phyloP scores from a whole-genome alignment of 1,140 invertebrate genomes.

The Drosophila nikananu region DNA sequence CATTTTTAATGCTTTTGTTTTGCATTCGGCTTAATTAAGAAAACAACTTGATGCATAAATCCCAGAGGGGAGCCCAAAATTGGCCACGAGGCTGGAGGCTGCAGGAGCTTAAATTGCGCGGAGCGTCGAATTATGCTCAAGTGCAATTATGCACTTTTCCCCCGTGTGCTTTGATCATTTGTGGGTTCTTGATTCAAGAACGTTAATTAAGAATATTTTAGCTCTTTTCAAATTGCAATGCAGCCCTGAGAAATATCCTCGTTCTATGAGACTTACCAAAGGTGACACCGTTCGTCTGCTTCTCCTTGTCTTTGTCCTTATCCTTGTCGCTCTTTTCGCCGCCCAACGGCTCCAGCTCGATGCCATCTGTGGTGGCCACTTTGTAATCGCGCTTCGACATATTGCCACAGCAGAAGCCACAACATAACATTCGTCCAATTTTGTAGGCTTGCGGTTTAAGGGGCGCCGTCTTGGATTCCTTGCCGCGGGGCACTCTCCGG shows the following conservation, averaged over 20 bases:
- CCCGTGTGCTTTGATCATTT: conserved; percentile 51
- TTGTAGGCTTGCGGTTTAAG: conserved; percentile 74
- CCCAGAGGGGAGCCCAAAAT: conserved; percentile 32
- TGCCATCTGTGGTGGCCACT: conserved; percentile 85
- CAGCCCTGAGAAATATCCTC: background rate
- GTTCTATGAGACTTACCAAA: conserved; percentile 70
- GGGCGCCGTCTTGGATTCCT: conserved; percentile 66
- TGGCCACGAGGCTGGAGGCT: conserved; percentile 24
- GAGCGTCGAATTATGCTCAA: conserved; percentile 68
- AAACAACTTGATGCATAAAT: conserved; percentile 65
- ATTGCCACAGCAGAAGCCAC: conserved; percentile 85
- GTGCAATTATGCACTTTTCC: conserved; percentile 70
- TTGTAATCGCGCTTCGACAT: conserved; percentile 85
- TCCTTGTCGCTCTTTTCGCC: conserved; percentile 84
- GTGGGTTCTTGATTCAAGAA: background rate
- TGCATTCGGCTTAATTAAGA: conserved; percentile 76
- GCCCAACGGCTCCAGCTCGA: conserved; percentile 84
- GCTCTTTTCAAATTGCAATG: conserved; percentile 38
- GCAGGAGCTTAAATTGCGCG: conserved; percentile 43
- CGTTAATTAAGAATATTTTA: conserved; percentile 2
- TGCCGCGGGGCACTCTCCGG: conserved; percentile 20
- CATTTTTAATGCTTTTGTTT: conserved; percentile 71
- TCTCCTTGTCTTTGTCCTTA: conserved; percentile 83
- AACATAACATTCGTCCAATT: conserved; percentile 85
- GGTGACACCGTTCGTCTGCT: conserved; percentile 84